phyloP scores from a whole-genome alignment of 2,113 vertebrate species.

The Xenotilapia flavipinnis region DNA sequence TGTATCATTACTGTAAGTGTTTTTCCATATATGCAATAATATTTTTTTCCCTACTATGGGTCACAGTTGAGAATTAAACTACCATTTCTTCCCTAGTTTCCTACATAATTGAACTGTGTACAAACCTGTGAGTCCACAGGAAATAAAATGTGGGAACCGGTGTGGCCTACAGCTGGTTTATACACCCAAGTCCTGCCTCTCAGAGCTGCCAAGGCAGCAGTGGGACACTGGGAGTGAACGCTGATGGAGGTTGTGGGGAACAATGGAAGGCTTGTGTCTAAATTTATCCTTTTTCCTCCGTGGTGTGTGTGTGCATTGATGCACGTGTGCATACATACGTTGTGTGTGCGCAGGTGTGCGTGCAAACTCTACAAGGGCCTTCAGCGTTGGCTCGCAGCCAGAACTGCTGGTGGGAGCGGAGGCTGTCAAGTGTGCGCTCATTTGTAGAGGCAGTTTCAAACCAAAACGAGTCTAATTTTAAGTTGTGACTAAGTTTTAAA shows the following conservation, averaged over 20 bases:
- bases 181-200: background rate
- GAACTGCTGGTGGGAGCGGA: background rate
- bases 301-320: background rate
- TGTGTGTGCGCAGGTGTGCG: background rate
- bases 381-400: slow-evolving; percentile 9
- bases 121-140: background rate
- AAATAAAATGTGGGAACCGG: background rate
- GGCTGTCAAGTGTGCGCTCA: background rate
- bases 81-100: background rate
- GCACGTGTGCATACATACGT: background rate
- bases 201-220: slow-evolving; percentile 1
- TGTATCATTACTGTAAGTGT: background rate
- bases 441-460: background rate
- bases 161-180: slow-evolving; percentile 18
- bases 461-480: background rate
- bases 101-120: background rate
- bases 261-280: slow-evolving; percentile 48
- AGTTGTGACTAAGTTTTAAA: background rate
- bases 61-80: background rate
- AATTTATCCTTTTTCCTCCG: slow-evolving; percentile 15
- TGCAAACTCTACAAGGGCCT: background rate
- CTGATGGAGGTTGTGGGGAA: slow-evolving; percentile 10
- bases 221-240: background rate
- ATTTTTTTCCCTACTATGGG: background rate
- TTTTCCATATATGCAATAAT: background rate